Evolutionary conservation across 1,140 invertebrate species (phyloP).

Genomic region (Drosophila ficusphila): DNA sequence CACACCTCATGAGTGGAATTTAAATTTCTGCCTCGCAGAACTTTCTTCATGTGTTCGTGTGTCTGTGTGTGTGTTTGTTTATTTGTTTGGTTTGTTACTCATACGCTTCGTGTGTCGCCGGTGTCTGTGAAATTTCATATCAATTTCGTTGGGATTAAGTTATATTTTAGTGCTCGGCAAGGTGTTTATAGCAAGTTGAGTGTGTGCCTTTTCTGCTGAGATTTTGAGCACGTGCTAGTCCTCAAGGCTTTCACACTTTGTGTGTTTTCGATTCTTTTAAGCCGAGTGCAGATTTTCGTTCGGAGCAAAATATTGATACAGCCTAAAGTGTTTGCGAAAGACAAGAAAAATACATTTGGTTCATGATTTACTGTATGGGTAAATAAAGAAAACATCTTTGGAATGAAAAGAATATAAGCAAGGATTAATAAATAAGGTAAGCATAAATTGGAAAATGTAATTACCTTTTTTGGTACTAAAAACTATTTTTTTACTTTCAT

Average conservation of each 20-base stretch:
- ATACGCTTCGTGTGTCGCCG: constrained; percentile 45
- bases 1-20: constrained; percentile 76
- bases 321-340: constrained; percentile 40
- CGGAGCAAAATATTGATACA: constrained; percentile 65
- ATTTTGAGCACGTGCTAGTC: constrained; percentile 74
- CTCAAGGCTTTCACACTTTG: constrained; percentile 65
- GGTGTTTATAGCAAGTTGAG: constrained; percentile 64
- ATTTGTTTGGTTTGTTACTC: constrained; percentile 45
- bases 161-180: constrained; percentile 76
- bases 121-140: constrained; percentile 72
- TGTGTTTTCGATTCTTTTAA: constrained; percentile 46
- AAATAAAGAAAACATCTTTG: neutral
- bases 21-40: constrained; percentile 55
- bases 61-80: constrained; percentile 10
- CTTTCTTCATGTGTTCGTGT: neutral
- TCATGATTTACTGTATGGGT: neutral
- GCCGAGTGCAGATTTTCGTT: constrained; percentile 30
- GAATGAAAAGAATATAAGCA: neutral
- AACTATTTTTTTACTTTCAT: too few relatives aligned
- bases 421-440: neutral
- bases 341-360: constrained; percentile 18
- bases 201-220: constrained; percentile 53
- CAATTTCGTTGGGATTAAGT: constrained; percentile 77
- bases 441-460: too few relatives aligned
- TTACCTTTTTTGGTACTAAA: too few relatives aligned